Conservation (phyloP, 2,113 vertebrate species). For the Rhadina sibilatrix region DNA sequence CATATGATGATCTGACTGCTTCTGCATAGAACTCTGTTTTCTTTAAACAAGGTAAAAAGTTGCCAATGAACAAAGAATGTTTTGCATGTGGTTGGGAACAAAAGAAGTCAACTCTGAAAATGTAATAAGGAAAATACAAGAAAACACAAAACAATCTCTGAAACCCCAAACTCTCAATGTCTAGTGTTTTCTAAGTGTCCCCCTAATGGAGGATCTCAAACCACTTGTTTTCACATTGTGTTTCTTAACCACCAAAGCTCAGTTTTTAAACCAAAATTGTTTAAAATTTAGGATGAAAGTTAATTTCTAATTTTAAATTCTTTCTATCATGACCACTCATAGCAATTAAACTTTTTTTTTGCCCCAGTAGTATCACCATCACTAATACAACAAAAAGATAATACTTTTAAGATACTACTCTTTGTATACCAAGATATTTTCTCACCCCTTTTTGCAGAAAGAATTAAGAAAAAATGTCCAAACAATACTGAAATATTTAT, state of each 20-base stretch:
- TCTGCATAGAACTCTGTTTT: neutral
- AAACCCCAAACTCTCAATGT: neutral
- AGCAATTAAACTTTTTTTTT: neutral
- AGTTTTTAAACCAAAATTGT: neutral
- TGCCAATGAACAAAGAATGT: neutral
- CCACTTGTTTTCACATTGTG: neutral
- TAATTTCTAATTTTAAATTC: neutral
- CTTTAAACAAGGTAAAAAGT: neutral
- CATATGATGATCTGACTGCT: neutral
- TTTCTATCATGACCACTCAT: neutral
- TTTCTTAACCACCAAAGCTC: neutral
- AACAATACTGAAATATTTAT: neutral
- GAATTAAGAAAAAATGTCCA: neutral
- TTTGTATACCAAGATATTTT: neutral
- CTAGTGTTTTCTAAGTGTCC: neutral
- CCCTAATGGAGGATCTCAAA: neutral
- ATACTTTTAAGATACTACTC: neutral
- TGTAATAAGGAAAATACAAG: neutral
- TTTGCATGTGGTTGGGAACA: neutral
- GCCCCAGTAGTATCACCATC: neutral
- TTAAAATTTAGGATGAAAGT: neutral
- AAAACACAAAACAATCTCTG: neutral
- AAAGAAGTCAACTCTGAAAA: neutral
- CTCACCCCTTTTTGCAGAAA: neutral
- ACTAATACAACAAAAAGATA: neutral